Base-by-base conservation (phyloP, 2,888 invertebrate genomes). In the Drosophila cognata region DNA sequence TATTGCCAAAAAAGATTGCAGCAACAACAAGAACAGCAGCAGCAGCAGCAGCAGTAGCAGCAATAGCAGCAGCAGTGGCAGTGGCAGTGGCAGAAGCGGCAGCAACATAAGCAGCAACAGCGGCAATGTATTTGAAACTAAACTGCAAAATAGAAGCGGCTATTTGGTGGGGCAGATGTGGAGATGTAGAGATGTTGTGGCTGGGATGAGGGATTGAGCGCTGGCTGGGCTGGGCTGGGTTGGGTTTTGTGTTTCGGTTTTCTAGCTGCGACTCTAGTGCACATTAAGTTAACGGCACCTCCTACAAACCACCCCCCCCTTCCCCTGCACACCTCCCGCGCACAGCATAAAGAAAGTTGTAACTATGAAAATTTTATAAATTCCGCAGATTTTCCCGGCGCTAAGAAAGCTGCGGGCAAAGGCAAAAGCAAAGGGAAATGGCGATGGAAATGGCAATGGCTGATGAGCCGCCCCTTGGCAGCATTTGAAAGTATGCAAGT, bases 281-380 rank as follows among this genome's bases (percentile, higher is more conserved):
- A 86, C 87, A 84, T 86, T 84, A 88, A 81, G 84, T 88, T 72
- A 86, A 83, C 85, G 71, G 79, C 51, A 29, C 13, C 63, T 36
- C 18, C 16, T 50, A 25, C 41, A 28, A n/a, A 31, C 46, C 41
- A 51, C 13, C 55, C 0, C 63, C 63, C 18, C 2, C 4, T 4
- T 29, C 29, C 16, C 16, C 36, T 0, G 4, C 33, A 31, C 6
- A 10, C 48, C 52, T 18, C 52, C n/a, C 28, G n/a, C 64, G 48
- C 80, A 58, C 65, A 81, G 77, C 82, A 80, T 82, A 90, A 90
- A 88, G 89, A 90, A 88, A 88, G 89, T 88, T 89, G 89, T 89
- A 89, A 89, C 91, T 91, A 89, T 89, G 90, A 91, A 89, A 91
- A 89, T 91, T 91, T 90, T 90, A 91, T 89, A 89, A 89, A 89